These are phyloP conservation scores for Panthera leo DNA, from an alignment of 2,113 vertebrate genomes.

Conservation along the genomic window DNA sequence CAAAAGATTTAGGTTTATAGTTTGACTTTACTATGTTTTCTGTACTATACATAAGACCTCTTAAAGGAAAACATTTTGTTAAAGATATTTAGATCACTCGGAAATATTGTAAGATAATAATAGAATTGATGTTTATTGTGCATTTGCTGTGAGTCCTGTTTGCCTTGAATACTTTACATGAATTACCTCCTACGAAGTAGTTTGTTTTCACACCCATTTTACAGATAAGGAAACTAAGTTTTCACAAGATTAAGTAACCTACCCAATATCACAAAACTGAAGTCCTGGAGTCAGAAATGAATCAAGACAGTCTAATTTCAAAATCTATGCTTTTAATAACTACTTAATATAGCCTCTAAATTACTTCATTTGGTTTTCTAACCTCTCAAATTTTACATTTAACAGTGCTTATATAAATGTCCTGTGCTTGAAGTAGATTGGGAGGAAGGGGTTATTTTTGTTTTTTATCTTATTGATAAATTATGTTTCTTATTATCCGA, in stretches of 20 bases:
- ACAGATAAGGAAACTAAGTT: not conserved
- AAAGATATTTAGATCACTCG: not conserved
- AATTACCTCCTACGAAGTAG: not conserved
- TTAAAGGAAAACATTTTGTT: not conserved
- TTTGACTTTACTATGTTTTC: slow-evolving; percentile 38
- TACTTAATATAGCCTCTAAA: not conserved
- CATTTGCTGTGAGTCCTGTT: not conserved
- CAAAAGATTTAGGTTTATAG: not conserved
- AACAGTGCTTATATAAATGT: not conserved
- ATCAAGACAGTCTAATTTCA: not conserved
- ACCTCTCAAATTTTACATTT: not conserved
- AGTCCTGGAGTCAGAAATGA: not conserved
- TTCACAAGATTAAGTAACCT: not conserved
- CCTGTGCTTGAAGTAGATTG: not conserved
- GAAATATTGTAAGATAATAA: not conserved
- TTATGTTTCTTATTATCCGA: slow-evolving; percentile 71
- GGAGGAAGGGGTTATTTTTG: not conserved
- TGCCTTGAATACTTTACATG: not conserved
- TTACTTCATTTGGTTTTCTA: not conserved
- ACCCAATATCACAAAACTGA: not conserved
- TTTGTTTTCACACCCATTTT: not conserved
- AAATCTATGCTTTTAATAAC: not conserved
- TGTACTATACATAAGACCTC: not conserved
- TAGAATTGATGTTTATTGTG: not conserved
- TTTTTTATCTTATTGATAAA: slow-evolving; percentile 3